Base-by-base conservation (phyloP, 2,888 invertebrate genomes). In the Lissocephala sabroskyi region DNA sequence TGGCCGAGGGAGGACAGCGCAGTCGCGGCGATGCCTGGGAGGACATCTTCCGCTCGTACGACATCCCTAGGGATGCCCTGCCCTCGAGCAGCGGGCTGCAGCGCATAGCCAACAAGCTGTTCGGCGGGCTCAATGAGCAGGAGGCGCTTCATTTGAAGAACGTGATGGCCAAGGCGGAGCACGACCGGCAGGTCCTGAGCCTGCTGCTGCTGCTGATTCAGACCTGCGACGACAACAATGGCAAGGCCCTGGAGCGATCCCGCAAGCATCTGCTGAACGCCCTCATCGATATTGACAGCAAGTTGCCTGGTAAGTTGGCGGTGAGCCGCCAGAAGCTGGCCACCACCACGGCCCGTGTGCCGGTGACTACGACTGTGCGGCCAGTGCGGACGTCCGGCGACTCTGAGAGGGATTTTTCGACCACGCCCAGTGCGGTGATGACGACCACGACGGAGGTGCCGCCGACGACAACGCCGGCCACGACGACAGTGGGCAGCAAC, bases 81-180 rank as follows among this genome's bases (percentile, higher is more conserved):
- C 89, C 90, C n/a, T 89, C 90, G 30, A 87, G 89, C 49, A 88
- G 88, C 44, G 89, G 89, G 1, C 88, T 91, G 39, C 88, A 88
- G 33, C 87, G 88, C 65, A 90, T 90, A 62, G 91, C 93, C 1
- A 91, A 92, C 66, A 89, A 92, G 82, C 89, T 94, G 65, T 91
- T 94, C 79, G 90, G 90, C 1, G 90, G 89, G 13, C 86, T 93
- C 54, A 93, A 94, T 68, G 90, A 90, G 7, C 90, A 92, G 0
- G 92, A 92, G 53, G 88, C 91, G 0, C 87, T 89, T 52, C 91
- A 92, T 61, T 86, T 94, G 45, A 89, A 93, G 87, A 88, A 89
- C 53, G 92, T 93, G 30, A 94, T 94, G 93, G 90, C 91, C 74
- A 91, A 92, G 79, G 93, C 93, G 0, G 90, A 90, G 63, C 89